phyloP scores from a whole-genome alignment of 2,113 vertebrate genomes.

The Leptobrachium ailaonicum region DNA sequence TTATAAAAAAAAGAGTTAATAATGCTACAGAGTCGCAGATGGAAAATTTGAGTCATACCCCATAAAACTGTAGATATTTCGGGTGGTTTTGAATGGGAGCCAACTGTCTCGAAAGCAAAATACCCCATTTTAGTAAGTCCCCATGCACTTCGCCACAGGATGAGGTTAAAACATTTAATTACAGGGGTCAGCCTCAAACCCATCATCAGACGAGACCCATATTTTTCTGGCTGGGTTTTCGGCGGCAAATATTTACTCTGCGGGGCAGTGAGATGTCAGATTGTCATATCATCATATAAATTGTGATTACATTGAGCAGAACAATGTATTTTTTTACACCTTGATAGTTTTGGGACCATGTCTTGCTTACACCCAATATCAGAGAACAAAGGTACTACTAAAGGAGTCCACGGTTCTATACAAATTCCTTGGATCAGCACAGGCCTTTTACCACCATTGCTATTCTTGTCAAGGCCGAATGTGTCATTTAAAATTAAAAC shows the following conservation, averaged over 20 bases:
- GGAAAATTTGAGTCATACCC: conserved; percentile 36
- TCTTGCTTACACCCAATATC: conserved; percentile 25
- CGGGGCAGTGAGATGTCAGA: conserved; percentile 10
- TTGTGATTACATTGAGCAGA: conserved; percentile 37
- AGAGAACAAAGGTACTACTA: not conserved
- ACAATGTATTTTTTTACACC: conserved; percentile 30
- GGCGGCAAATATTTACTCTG: conserved; percentile 35
- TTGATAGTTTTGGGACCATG: conserved; percentile 23
- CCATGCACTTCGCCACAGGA: conserved; percentile 41
- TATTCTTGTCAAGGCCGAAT: no score
- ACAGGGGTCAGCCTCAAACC: conserved; percentile 36
- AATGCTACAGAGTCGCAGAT: conserved; percentile 2
- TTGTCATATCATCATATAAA: conserved; percentile 30
- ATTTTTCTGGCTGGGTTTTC: conserved; percentile 18
- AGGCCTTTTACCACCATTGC: no score
- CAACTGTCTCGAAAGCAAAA: conserved; percentile 43
- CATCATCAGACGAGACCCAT: conserved; percentile 23
- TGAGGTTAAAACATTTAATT: conserved; percentile 41
- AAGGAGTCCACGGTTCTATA: no score
- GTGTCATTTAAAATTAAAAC: no score
- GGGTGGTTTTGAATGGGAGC: conserved; percentile 42
- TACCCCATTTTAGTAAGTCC: conserved; percentile 37
- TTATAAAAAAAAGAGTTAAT: conserved; percentile 26
- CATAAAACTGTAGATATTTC: conserved; percentile 29
- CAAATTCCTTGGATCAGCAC: no score